Evolutionary conservation across 2,888 invertebrate genomes (phyloP).

Genomic region (Scaptomyza flava): DNA sequence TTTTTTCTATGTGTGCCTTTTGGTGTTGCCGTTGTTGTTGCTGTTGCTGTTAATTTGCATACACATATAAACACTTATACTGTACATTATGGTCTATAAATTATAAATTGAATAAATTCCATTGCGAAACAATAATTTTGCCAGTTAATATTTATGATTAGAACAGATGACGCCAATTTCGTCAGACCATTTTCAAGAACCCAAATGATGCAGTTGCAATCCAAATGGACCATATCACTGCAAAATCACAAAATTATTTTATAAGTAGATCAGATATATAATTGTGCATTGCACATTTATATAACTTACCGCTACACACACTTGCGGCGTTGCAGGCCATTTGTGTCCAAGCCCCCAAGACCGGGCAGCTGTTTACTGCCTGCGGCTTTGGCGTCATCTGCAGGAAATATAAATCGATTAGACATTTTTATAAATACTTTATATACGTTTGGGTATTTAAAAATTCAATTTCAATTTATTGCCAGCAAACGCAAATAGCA

Average conservation of each 20-base stretch:
- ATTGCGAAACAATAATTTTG: conserved; percentile 65
- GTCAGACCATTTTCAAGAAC: conserved; percentile 9
- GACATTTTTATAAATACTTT: conserved; percentile 6
- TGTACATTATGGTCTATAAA: conserved; percentile 76
- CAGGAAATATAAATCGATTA: conserved; percentile 35
- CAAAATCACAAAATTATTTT: conserved; percentile 11
- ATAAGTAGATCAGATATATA: conserved; percentile 1
- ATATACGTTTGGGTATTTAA: not conserved
- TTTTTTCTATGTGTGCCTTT: conserved; percentile 34
- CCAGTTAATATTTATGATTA: conserved; percentile 72
- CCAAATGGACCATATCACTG: conserved; percentile 52
- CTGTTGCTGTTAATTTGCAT: conserved; percentile 10
- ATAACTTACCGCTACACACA: conserved; percentile 48
- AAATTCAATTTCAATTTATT: conserved; percentile 8
- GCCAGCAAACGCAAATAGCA: conserved; percentile 20
- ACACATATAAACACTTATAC: conserved; percentile 49
- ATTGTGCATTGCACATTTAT: conserved; percentile 9
- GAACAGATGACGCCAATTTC: conserved; percentile 69
- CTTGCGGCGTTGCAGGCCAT: conserved; percentile 20
- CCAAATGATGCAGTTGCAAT: not conserved
- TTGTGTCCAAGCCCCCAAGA: conserved; percentile 37
- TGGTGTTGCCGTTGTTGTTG: conserved; percentile 18
- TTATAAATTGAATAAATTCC: conserved; percentile 59
- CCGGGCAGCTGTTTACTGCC: conserved; percentile 39
- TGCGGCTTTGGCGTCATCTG: conserved; percentile 73